Evolutionary conservation across 2,797 vertebrate species (phyloP).

Genomic region (Amazona ochrocephala): DNA sequence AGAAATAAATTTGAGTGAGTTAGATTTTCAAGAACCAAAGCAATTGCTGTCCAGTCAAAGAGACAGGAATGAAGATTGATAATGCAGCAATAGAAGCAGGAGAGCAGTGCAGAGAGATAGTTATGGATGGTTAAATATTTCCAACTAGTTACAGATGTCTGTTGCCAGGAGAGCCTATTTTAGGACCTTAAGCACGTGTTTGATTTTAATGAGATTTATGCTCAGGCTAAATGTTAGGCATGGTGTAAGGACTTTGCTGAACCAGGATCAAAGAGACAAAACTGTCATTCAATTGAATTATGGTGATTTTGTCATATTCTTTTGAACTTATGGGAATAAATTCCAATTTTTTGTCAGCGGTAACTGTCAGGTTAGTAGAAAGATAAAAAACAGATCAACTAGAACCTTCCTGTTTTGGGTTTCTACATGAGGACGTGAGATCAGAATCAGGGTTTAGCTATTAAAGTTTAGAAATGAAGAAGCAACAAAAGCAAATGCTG

Average conservation of each 20-base stretch:
- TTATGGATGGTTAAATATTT: slow-evolving; percentile 64
- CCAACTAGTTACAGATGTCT: slow-evolving; percentile 41
- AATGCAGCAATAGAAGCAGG: slow-evolving; percentile 16
- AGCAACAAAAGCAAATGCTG: background rate
- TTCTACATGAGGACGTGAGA: background rate
- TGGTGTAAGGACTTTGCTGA: slow-evolving; percentile 3
- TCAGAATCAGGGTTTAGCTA: background rate
- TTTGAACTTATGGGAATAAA: background rate
- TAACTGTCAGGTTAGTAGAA: background rate
- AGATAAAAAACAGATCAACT: background rate
- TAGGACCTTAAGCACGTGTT: background rate
- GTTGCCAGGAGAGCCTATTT: slow-evolving; percentile 6
- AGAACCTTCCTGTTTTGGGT: background rate
- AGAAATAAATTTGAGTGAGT: slow-evolving; percentile 17
- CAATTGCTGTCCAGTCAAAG: slow-evolving; percentile 41
- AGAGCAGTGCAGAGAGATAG: slow-evolving; percentile 54
- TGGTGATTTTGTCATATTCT: background rate
- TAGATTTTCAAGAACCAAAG: slow-evolving; percentile 46
- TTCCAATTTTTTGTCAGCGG: background rate
- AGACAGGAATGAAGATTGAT: slow-evolving; percentile 63
- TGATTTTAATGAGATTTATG: slow-evolving; percentile 53
- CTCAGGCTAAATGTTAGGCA: background rate
- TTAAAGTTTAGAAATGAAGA: slow-evolving; percentile 4
- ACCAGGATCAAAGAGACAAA: background rate
- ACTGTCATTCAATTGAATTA: background rate